Conservation (phyloP, 1,140 invertebrate species). For the Eueides isabella region DNA sequence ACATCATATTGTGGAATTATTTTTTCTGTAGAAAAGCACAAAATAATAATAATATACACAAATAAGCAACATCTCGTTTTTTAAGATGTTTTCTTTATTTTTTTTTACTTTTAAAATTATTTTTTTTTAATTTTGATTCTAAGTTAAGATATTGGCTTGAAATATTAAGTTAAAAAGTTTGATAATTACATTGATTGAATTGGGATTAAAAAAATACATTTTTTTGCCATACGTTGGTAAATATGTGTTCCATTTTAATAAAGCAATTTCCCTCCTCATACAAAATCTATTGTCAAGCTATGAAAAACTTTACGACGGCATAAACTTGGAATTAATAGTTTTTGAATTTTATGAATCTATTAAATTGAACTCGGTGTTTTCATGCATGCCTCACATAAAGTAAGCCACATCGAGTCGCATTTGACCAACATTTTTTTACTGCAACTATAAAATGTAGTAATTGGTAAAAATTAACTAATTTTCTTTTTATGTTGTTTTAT, state of each 20-base stretch:
- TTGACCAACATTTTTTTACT: background rate
- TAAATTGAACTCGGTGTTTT: background rate
- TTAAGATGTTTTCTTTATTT: too few species aligned
- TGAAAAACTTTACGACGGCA: constrained; percentile 7
- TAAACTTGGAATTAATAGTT: constrained; percentile 18
- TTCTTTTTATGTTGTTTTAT: background rate
- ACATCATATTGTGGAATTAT: background rate
- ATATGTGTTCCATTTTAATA: background rate
- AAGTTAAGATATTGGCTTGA: too few species aligned
- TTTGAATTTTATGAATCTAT: constrained; percentile 15
- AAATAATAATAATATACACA: too few species aligned
- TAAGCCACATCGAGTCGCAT: background rate
- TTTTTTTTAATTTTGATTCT: background rate
- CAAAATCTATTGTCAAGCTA: background rate
- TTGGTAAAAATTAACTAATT: background rate
- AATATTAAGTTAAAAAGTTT: background rate
- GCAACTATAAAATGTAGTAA: background rate
- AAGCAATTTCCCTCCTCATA: background rate
- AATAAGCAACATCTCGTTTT: background rate
- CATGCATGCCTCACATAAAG: constrained; percentile 1
- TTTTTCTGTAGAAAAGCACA: too few species aligned
- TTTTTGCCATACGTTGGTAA: background rate
- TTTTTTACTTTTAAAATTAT: too few species aligned
- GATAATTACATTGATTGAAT: background rate
- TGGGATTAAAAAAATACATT: background rate